Evolutionary conservation across 2,888 invertebrate genomes (phyloP).

Genomic region (Noctua janthina): DNA sequence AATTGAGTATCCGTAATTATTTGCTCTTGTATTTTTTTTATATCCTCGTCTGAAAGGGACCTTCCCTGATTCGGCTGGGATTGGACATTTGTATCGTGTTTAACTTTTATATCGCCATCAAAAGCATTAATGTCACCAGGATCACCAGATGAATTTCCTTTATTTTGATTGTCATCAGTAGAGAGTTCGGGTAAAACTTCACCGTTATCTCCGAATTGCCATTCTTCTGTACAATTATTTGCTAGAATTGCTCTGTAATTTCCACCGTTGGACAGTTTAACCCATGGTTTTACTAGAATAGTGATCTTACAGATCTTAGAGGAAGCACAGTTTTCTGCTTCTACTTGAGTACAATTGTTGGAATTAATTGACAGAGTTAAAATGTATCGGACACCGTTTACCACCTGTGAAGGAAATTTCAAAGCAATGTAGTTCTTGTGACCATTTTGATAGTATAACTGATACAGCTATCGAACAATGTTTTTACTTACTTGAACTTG

Average conservation of each 20-base stretch:
- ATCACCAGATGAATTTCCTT: conserved; percentile 66
- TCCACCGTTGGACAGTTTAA: conserved; percentile 89
- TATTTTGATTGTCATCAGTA: conserved; percentile 68
- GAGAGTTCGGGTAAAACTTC: conserved; percentile 72
- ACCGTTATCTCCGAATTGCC: conserved; percentile 86
- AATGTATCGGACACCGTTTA: conserved; percentile 91
- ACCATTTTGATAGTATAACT: background rate
- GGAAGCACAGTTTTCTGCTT: conserved; percentile 75
- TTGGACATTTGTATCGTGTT: conserved; percentile 78
- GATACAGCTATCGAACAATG: background rate
- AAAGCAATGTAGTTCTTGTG: conserved; percentile 24
- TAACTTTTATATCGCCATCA: conserved; percentile 80
- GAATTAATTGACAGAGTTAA: conserved; percentile 88
- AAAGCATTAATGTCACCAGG: conserved; percentile 64
- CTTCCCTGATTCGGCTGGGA: conserved; percentile 74
- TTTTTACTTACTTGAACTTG: conserved; percentile 87
- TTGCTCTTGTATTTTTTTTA: conserved; percentile 84
- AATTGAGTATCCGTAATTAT: conserved; percentile 79
- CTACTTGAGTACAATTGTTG: conserved; percentile 81
- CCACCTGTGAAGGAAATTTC: conserved; percentile 84
- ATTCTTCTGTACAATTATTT: conserved; percentile 92
- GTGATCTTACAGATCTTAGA: conserved; percentile 90
- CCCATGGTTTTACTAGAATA: conserved; percentile 92
- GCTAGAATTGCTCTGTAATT: conserved; percentile 91
- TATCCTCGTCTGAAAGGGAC: conserved; percentile 77